phyloP scores from a whole-genome alignment of 2,888 invertebrate genomes.

The Cosmorhoe ocellata region DNA sequence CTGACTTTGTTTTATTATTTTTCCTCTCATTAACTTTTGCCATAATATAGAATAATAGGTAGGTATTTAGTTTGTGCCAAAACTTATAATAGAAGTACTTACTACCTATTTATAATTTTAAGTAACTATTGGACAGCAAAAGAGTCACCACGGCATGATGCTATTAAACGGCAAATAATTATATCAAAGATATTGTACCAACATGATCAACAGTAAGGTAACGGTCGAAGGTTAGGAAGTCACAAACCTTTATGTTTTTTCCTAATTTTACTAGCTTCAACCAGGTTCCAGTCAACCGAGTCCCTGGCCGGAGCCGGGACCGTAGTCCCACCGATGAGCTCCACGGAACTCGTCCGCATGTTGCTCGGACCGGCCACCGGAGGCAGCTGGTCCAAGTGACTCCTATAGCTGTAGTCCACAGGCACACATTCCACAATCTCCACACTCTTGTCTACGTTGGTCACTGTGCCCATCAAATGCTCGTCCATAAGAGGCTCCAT shows the following conservation, averaged over 20 bases:
- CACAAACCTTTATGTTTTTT: conserved; percentile 75
- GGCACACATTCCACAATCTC: conserved; percentile 63
- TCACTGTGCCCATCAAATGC: conserved; percentile 41
- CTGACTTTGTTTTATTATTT: no score
- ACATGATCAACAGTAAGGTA: no score
- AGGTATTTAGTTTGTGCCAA: no score
- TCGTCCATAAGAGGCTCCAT: conserved; percentile 62
- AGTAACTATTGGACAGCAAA: no score
- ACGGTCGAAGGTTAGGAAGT: no score
- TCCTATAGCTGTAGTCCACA: conserved; percentile 20
- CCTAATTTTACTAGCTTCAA: conserved; percentile 81
- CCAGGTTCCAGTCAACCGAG: conserved; percentile 76
- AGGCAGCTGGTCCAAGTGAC: conserved; percentile 29
- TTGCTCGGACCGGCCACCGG: conserved; percentile 63
- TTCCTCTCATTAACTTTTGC: no score
- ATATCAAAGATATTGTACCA: no score
- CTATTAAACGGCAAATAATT: no score
- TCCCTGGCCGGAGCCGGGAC: conserved; percentile 71
- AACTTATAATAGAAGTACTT: no score
- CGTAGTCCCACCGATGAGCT: conserved; percentile 69
- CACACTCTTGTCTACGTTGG: conserved; percentile 59
- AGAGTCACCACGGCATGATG: no score
- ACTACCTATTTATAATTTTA: no score
- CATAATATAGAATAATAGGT: no score
- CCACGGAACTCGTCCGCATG: conserved; percentile 57